Evolutionary conservation across 1,140 invertebrate genomes (phyloP), one percentile per base, ranked within the genome.

Genomic region (Leguminivora glycinivorella): DNA sequence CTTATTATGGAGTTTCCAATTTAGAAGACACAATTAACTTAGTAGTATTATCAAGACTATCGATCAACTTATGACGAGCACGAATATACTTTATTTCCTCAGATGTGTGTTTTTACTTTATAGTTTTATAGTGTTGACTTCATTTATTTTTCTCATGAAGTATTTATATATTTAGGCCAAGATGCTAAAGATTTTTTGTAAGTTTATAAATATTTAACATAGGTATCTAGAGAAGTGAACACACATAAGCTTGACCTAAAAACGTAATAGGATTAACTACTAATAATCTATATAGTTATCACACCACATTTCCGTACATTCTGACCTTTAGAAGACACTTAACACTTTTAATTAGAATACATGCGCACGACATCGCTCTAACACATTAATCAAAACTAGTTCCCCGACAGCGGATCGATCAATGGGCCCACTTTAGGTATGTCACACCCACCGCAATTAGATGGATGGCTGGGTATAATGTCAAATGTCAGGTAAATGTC

Each of bases 401-500:
- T 72, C 66, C 43, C 70, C 52, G 69, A 72, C 71, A 72, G 79
- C 26, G 81, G 84, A 87, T 84, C 78, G 78, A 87, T 87, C 82
- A 83, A 71, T 71, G 67, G 52, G 80, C 83, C 87, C 80, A 85
- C 80, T 86, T 85, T 83, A 83, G 85, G 80, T 82, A 83, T 82
- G 83, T 84, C 84, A 87, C 88, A 87, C 85, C 84, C 82, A 88
- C 86, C 76, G 82, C 85, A 85, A 88, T 88, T 87, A 87, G 81
- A 84, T 77, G 72, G 81, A 83, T 83, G 70, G 76, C 76, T 76
- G 75, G 38, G 70, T 74, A 77, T 79, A 87, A 88, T 88, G 86
- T 88, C 83, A 85, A 85, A 82, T 85, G 83, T 83, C 81, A 72
- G 67, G 74, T 83, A 90, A 90, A 90, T 90, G 88, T 87, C 88